phyloP scores from a whole-genome alignment of 2,113 vertebrate genomes.

The Bambusicola thoracicus region DNA sequence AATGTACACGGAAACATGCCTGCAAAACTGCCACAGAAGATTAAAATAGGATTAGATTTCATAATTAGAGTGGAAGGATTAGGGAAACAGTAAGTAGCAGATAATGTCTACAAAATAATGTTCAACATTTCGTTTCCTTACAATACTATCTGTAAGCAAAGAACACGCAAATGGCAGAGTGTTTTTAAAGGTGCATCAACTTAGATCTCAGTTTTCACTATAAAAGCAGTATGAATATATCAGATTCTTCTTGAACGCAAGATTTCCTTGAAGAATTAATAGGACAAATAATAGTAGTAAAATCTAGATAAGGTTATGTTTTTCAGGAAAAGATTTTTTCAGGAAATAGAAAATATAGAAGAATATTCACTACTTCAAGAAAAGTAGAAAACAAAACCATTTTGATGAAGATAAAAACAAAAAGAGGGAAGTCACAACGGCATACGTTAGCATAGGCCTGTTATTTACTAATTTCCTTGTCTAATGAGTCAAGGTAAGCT shows the following conservation, averaged over 20 bases:
- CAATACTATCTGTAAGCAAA: not conserved
- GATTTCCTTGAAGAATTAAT: not conserved
- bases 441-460: not conserved
- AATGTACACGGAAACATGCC: not conserved
- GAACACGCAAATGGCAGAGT: not conserved
- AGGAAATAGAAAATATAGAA: not conserved
- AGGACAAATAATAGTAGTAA: not conserved
- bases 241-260: not conserved
- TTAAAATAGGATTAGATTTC: not conserved
- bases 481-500: not conserved
- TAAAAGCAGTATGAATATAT: not conserved
- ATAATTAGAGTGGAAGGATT: not conserved
- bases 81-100: not conserved
- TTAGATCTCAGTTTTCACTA: not conserved
- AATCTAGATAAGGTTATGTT: not conserved
- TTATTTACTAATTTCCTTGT: not conserved
- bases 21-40: not conserved
- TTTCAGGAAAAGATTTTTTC: not conserved
- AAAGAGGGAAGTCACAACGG: not conserved
- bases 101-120: not conserved
- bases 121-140: not conserved
- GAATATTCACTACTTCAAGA: not conserved
- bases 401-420: too few species aligned
- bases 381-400: not conserved
- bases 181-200: not conserved